Evolutionary conservation across 2,113 vertebrate species (phyloP).

Genomic region (Lipotes vexillifer): DNA sequence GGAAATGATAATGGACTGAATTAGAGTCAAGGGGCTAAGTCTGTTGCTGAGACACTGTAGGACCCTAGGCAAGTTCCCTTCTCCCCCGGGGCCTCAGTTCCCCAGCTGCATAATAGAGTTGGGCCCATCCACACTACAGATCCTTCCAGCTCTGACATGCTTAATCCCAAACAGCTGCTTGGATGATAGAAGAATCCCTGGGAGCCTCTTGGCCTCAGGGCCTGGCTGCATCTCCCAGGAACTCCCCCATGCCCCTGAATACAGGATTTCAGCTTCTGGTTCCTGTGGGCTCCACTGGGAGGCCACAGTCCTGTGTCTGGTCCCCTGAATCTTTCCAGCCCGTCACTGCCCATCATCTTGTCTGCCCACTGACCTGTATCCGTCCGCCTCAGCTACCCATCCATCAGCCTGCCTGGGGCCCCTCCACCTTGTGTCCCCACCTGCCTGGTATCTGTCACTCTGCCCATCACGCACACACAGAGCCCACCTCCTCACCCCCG

Average conservation of each 20-base stretch:
- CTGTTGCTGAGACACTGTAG: too few species aligned
- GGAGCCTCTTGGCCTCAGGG: not conserved
- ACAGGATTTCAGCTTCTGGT: not conserved
- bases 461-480: not conserved
- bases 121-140: not conserved
- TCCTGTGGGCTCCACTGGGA: not conserved
- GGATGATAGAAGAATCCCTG: not conserved
- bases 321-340: not conserved
- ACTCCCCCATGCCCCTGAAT: not conserved
- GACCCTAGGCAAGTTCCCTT: not conserved
- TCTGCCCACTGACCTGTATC: slow-evolving; percentile 66
- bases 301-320: not conserved
- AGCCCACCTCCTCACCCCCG: not conserved
- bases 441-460: slow-evolving; percentile 41
- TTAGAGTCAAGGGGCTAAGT: not conserved
- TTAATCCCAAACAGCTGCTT: not conserved
- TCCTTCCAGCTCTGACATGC: not conserved
- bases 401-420: slow-evolving; percentile 44
- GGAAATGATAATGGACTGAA: not conserved
- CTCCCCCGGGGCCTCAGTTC: not conserved
- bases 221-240: not conserved
- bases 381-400: slow-evolving; percentile 26
- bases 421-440: slow-evolving; percentile 19
- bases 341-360: slow-evolving; percentile 54
- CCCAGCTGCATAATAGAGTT: not conserved